Evolutionary conservation across 2,113 vertebrate genomes (phyloP), one percentile per base, ranked within the genome.

Genomic region (Rhea americana): DNA sequence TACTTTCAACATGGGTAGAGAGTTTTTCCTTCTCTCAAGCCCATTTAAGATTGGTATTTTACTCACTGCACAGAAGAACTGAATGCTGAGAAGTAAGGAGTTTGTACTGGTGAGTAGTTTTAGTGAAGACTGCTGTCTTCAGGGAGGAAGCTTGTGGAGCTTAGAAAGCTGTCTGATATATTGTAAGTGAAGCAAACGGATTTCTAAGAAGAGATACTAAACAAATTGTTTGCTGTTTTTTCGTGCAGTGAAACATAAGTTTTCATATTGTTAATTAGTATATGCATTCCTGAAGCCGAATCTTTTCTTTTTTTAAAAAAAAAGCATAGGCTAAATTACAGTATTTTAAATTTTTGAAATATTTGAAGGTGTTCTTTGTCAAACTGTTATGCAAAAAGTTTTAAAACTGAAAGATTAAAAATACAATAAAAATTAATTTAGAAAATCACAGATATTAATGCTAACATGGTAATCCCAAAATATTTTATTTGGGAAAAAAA

Each of bases 301-400:
- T n/a, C 10, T 43, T 11, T 43, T 11, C n/a, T 43, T 43, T 35
- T 7, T 3, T 35, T 35, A 35, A n/a, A n/a, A 7, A 63, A 51
- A 87, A 62, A 4, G 25, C 7, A 59, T n/a, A 17, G 13, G 11
- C 12, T 75, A 80, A 55, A 0, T 28, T 24, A 17, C 5, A 21
- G 2, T 3, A 1, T 6, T 41, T 3, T 30, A 53, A 53, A 0
- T 1, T 39, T 76, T 82, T 10, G 9, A 53, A 26, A 0, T 18
- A 50, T 43, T 59, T 55, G 7, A 12, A 41, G 4, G 5, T 41
- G 8, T 75, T 78, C 3, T 30, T 24, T 75, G 61, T 45, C 53
- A 87, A 74, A 74, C 51, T 15, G 9, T 18, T 28, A 67, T 4
- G 1, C 21, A 70, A 9, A 9, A 55, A 56, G 3, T 58, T 70